Base-by-base conservation (phyloP, 2,888 invertebrate genomes). In the Cephus spinipes region DNA sequence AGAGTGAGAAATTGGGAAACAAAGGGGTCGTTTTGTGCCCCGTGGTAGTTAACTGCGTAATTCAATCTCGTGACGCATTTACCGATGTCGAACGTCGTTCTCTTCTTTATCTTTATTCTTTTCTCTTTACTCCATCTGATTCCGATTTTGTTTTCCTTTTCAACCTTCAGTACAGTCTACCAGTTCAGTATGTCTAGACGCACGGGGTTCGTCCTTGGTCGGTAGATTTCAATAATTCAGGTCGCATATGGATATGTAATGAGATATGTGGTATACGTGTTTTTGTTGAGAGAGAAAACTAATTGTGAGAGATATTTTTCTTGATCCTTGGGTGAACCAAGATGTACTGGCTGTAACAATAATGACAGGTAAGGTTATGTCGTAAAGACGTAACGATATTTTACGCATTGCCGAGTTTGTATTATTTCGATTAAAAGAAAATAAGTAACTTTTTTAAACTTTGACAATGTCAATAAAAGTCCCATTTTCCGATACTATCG, bases 1-100 rank as follows among this genome's bases (percentile, higher is more conserved):
- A 34, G 35, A 23, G 74, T 30, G 23, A 73, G 36, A 35, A 73
- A 35, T 73, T 35, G 74, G 23, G 35, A 73, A 73, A 73, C 74
- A 73, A 32, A 34, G n/a, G 74, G 74, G 35, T 34, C 74, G 35
- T 73, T 73, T 32, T 34, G 31, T 31, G 31, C 35, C 35, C 74
- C 23, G 1, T 35, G 74, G 74, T 33, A 11, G 74, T 34, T 73
- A 73, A 34, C 23, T 32, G 23, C 35, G 74, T 73, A 73, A 73
- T 73, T 73, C n/a, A 73, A 73, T 73, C 74, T 73, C 31, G 23
- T 55, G 40, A 55, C 23, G 23, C 40, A 55, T 6, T 55, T 55
- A 55, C 40, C 40, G 23, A 55, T 55, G 40, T 55, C 40, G 23
- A 23, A 23, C 9, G 23, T 9, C 6, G 40, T 23, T 55, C 23